Evolutionary conservation across 1,140 invertebrate genomes (phyloP).

Genomic region (Mamestra configurata): DNA sequence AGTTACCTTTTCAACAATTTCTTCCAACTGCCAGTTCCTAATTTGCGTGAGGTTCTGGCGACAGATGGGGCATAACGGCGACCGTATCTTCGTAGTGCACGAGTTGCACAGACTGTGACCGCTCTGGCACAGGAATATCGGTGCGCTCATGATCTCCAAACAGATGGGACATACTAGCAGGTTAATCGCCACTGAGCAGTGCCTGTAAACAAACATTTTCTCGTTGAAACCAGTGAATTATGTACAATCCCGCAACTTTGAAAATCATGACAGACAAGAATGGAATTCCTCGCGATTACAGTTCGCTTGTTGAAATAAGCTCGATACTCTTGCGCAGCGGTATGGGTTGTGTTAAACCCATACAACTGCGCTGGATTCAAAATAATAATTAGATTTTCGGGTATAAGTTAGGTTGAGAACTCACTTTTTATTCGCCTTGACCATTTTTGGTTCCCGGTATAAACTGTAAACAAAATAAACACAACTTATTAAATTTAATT

Average conservation of each 20-base stretch:
- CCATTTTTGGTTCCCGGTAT: slow-evolving; percentile 46
- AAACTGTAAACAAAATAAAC: not conserved
- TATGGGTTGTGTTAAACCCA: too few species aligned
- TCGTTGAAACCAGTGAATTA: too few species aligned
- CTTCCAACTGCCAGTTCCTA: slow-evolving; percentile 93
- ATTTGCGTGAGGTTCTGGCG: slow-evolving; percentile 91
- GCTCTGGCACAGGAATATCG: slow-evolving; percentile 92
- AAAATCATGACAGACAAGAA: too few species aligned
- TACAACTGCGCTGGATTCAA: too few species aligned
- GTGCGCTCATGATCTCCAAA: slow-evolving; percentile 92
- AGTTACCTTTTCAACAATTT: slow-evolving; percentile 83
- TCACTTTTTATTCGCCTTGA: slow-evolving; percentile 64
- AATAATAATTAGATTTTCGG: too few species aligned
- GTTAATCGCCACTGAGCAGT: slow-evolving; percentile 57
- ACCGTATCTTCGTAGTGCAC: slow-evolving; percentile 90
- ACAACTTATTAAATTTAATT: not conserved
- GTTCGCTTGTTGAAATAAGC: too few species aligned
- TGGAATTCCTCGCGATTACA: too few species aligned
- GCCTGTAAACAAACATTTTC: slow-evolving; percentile 23
- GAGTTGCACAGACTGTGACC: slow-evolving; percentile 93
- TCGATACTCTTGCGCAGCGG: not conserved
- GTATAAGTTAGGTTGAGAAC: slow-evolving; percentile 9
- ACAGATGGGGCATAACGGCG: slow-evolving; percentile 92
- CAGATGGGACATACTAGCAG: slow-evolving; percentile 93
- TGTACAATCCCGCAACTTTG: too few species aligned